Percentiles rank a stretch among this genome's conserved stretches.
phyloP scores from a whole-genome alignment of 92 coral and sea anemone genomes.

The Zoanthus gigantus region DNA sequence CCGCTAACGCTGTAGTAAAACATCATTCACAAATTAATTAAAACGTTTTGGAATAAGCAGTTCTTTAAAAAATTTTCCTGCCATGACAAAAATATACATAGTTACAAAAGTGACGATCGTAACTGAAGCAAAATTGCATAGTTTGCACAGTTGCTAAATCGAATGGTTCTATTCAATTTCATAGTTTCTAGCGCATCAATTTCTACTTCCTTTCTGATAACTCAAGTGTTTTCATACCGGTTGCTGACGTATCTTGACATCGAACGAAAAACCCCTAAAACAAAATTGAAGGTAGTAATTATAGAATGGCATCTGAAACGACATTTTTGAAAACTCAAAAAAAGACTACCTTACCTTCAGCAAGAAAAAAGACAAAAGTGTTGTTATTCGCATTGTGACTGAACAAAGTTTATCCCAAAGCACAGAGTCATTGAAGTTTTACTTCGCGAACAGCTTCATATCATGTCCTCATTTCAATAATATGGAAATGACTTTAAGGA shows the following conservation, averaged over 20 bases:
- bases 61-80: background rate
- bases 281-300: background rate
- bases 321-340: background rate
- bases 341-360: constrained; percentile 22
- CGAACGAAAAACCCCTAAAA: constrained; percentile 12
- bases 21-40: background rate
- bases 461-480: constrained; percentile 5
- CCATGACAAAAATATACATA: background rate
- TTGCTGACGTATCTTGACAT: constrained; percentile 11
- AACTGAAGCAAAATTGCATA: background rate
- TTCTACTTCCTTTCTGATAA: background rate
- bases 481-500: constrained; percentile 54
- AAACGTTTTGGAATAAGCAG: background rate
- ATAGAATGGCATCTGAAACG: background rate
- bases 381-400: constrained; percentile 16
- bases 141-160: background rate
- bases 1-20: background rate
- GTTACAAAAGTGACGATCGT: background rate
- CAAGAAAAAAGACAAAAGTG: constrained; percentile 5
- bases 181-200: background rate
- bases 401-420: background rate
- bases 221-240: background rate
- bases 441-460: background rate
- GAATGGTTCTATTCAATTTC: background rate
- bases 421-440: background rate